Percentiles rank a stretch among this genome's conserved stretches.
These are phyloP conservation scores for Dryadula phaetusa DNA, from an alignment of 2,888 invertebrate species.

Conservation along the genomic window DNA sequence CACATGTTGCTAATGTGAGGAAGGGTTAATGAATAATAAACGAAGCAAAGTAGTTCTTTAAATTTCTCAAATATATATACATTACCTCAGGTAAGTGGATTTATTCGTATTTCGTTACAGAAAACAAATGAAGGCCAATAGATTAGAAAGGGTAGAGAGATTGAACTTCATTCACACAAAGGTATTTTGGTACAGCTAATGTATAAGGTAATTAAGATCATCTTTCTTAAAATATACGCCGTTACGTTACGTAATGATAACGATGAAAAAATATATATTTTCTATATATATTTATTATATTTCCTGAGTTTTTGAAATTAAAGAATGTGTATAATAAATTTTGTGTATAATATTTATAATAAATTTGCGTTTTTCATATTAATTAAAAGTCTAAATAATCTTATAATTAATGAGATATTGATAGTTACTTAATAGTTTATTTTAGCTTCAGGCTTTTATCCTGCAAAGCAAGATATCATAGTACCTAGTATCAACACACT, in stretches of 20 bases:
- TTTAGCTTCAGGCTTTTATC: too few relatives aligned
- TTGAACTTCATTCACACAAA: constrained; percentile 23
- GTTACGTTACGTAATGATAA: too few relatives aligned
- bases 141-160: constrained; percentile 20
- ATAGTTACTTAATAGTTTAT: too few relatives aligned
- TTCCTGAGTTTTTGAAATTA: too few relatives aligned
- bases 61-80: neutral
- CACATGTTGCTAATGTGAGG: constrained; percentile 8
- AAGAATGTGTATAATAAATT: too few relatives aligned
- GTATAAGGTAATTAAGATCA: constrained; percentile 17
- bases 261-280: neutral
- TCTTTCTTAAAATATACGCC: neutral
- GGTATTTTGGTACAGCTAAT: constrained; percentile 21
- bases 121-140: constrained; percentile 26
- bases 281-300: neutral
- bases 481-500: too few relatives aligned
- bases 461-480: too few relatives aligned
- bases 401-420: too few relatives aligned
- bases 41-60: neutral
- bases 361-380: too few relatives aligned
- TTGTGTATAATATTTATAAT: too few relatives aligned
- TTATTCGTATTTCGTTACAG: constrained; percentile 10
- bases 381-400: too few relatives aligned
- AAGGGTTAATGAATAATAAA: constrained; percentile 9
- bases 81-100: neutral